Percentiles rank a stretch among this genome's conserved stretches.
Conservation (phyloP, 1,140 invertebrate species). For the Adoxophyes honmai region DNA sequence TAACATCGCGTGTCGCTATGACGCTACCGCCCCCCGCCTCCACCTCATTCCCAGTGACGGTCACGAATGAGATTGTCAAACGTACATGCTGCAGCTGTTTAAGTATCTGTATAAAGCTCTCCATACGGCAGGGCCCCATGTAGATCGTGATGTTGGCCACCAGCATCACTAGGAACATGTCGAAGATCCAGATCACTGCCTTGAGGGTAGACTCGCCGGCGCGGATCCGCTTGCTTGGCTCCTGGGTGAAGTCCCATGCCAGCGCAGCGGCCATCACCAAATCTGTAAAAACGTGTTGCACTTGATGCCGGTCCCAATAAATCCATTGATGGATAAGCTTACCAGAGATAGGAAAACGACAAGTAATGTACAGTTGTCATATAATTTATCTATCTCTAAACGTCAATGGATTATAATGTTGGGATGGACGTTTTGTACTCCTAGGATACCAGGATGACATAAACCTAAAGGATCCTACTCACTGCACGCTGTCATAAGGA, state of each 20-base stretch:
- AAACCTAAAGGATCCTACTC: not conserved
- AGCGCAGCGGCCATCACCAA: not conserved
- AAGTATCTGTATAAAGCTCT: not conserved
- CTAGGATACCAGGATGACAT: too few relatives aligned
- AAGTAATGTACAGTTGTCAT: too few relatives aligned
- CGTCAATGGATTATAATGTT: too few relatives aligned
- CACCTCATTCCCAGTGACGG: too few relatives aligned
- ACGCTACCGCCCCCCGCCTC: too few relatives aligned
- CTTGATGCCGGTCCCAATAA: too few relatives aligned
- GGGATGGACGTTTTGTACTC: too few relatives aligned
- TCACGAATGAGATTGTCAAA: too few relatives aligned
- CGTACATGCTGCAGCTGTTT: not conserved
- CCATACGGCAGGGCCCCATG: not conserved
- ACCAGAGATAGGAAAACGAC: too few relatives aligned
- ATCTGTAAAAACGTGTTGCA: not conserved
- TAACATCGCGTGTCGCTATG: too few relatives aligned
- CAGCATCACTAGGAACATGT: slow-evolving; percentile 8
- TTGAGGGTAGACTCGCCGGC: not conserved
- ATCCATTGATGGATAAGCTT: too few relatives aligned
- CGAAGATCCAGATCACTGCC: not conserved
- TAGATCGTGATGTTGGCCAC: not conserved
- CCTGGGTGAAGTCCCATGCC: not conserved
- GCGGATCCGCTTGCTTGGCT: not conserved
- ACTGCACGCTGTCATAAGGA: not conserved
- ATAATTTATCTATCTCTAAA: too few relatives aligned